Base-by-base conservation (phyloP, 2,113 vertebrate species). In the Labeo catla region DNA sequence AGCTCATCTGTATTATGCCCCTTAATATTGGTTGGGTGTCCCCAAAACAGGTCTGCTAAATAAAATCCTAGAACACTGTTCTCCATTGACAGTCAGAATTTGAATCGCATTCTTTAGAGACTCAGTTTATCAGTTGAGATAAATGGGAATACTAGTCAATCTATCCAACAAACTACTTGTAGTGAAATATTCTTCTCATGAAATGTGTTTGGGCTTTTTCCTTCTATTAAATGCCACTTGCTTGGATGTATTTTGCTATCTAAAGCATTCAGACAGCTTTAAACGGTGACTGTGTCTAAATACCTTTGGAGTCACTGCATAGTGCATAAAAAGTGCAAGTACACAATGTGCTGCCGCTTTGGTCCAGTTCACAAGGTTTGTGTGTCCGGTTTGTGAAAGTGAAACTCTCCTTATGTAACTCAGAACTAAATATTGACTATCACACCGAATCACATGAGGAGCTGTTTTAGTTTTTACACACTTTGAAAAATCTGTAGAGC, bases 371-470 rank as follows among this genome's bases (percentile, higher is more conserved):
- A 61, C 39, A 43, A n/a, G 36, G 15, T 63, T 45, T 39, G 39
- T 39, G 39, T 39, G 39, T 39, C 39, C 2, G 39, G 39, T 39
- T 39, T n/a, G 21, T 80, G 78, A 81, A 65, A 65, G 39, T 63
- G 21, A 81, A 81, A 47, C 59, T 47, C n/a, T 47, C 12, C 8
- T 63, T 65, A 63, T 81, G n/a, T 63, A 63, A 63, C 57, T 16
- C 39, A 28, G 54, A 80, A 47, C 57, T 81, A 65, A 47, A 65
- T 43, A 63, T 28, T 15, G 77, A 23, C 78, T 15, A 13, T 65
- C n/a, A 80, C 57, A 45, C 78, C 8, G 6, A 63, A 61, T 80
- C 77, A 81, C 39, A 81, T 47, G 39, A 81, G 59, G 57, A 63
- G 19, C 78, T 65, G 78, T 28, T 81, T 81, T 45, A 81, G 39